Percentiles rank a stretch among this genome's conserved stretches.
phyloP scores from a whole-genome alignment of 35 echinoderm and acorn worm species.

The Stichopus chloronotus region DNA sequence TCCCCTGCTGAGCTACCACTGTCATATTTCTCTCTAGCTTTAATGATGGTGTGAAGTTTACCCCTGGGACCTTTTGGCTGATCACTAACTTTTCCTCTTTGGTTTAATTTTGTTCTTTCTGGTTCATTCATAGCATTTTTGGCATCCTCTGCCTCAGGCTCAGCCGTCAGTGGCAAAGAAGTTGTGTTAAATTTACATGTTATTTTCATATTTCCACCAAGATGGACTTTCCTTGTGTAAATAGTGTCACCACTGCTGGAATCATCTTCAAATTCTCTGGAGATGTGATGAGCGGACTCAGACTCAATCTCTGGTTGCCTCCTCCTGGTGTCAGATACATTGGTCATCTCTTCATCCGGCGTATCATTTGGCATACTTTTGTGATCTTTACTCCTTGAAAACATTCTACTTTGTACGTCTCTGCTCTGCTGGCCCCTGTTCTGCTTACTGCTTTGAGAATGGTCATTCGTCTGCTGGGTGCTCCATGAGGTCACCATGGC shows the following conservation, averaged over 20 bases:
- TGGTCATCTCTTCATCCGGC: neutral
- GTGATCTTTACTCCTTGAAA: constrained; percentile 27
- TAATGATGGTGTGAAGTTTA: constrained; percentile 43
- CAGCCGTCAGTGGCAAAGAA: neutral
- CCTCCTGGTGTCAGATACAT: neutral
- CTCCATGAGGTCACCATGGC: neutral
- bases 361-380: neutral
- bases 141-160: neutral
- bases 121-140: neutral
- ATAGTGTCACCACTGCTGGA: neutral
- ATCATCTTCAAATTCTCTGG: neutral
- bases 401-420: constrained; percentile 28
- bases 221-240: constrained; percentile 15
- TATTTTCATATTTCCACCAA: constrained; percentile 52
- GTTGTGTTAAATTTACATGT: constrained; percentile 47
- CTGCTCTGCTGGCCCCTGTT: neutral
- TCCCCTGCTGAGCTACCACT: constrained; percentile 40
- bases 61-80: constrained; percentile 42
- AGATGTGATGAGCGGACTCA: neutral
- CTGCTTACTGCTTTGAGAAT: neutral
- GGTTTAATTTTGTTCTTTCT: neutral
- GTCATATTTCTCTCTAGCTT: constrained; percentile 50
- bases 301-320: neutral
- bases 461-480: neutral
- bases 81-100: neutral